Base-by-base conservation (phyloP, 2,888 invertebrate species). In the Stomorhina lunata region DNA sequence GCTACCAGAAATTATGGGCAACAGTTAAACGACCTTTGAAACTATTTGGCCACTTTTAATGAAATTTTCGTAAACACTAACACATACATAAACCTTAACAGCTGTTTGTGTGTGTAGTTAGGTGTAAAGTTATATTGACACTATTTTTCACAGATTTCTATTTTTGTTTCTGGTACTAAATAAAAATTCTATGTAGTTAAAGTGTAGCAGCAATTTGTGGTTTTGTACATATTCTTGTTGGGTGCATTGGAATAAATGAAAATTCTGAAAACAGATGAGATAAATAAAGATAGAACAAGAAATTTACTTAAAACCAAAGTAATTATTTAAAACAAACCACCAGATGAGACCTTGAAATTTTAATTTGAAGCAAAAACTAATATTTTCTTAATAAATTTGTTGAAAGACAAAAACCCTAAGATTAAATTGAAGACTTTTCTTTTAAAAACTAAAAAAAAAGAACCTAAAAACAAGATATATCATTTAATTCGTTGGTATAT, bases 21-120 rank as follows among this genome's bases (percentile, higher is more conserved):
- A 50, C 37, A 63, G 40, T 72, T 50, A 72, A 50, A 63, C n/a
- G 55, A 68, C 68, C 57, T 68, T 76, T 57, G 27, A 68, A 59
- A 57, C 48, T 17, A 76, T 76, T 76, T 68, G 55, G 48, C 57
- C 57, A 32, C 57, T 57, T 76, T 76, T 76, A 66, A 76, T 55
- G 65, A 59, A 43, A 37, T 22, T 66, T 45, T 34, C 20, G 10
- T 3, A 32, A 65, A 22, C 17, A 29, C n/a, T 17, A 15, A 4
- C 3, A 27, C 32, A 68, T n/a, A 27, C 9, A 61, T 20, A 43
- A 4, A n/a, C 3, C n/a, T 43, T 43, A n/a, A 43, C 6, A 12
- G 43, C 3, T 4, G 6, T 43, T 5, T 5, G 6, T 29, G 5
- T 48, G 1, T 37, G 50, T n/a, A 37, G n/a, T n/a, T n/a, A n/a